Base-by-base conservation (phyloP, 2,797 vertebrate species). In the Nyctibius grandis region DNA sequence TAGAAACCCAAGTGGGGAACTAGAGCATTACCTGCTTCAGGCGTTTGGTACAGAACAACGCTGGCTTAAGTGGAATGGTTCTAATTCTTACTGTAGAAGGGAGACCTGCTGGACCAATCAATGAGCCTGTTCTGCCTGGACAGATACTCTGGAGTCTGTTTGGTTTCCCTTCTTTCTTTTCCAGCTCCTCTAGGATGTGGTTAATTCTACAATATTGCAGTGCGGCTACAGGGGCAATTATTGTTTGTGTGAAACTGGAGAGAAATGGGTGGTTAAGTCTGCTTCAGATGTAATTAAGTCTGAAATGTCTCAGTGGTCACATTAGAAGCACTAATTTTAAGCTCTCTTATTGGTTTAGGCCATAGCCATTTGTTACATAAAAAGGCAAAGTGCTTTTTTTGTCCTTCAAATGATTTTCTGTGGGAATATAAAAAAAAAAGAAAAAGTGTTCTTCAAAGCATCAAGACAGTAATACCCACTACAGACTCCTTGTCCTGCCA, bases 251-350 rank as follows among this genome's bases (percentile, higher is more conserved):
- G 94, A 96, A 94, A 92, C 77, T 88, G 78, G 60, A 93, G 85
- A 91, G 82, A 88, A 96, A 79, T 91, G 76, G 77, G 73, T 96
- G 90, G 90, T 97, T 97, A 91, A 65, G 89, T 70, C 82, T 91
- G 67, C 75, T 73, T 93, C 93, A 92, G 26, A 68, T 88, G 78
- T 97, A 95, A 96, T 96, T 97, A 97, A 96, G 86, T 84, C 86
- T 94, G 86, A 92, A 93, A 90, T 79, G 91, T 93, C 96, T 95
- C 92, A 88, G 83, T 68, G 95, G 97, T 91, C 91, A 7, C 90
- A 96, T 96, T 93, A 96, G 73, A 86, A 86, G 80, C 77, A 59
- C 73, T 92, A 65, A 89, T 94, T 95, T 95, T 94, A 93, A 95
- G 82, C 48, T 76, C 67, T 72, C 31, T 76, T 86, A 75, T 5